Evolutionary conservation across 2,888 invertebrate species (phyloP).

Genomic region (Imbricaverruca yamaguchii): DNA sequence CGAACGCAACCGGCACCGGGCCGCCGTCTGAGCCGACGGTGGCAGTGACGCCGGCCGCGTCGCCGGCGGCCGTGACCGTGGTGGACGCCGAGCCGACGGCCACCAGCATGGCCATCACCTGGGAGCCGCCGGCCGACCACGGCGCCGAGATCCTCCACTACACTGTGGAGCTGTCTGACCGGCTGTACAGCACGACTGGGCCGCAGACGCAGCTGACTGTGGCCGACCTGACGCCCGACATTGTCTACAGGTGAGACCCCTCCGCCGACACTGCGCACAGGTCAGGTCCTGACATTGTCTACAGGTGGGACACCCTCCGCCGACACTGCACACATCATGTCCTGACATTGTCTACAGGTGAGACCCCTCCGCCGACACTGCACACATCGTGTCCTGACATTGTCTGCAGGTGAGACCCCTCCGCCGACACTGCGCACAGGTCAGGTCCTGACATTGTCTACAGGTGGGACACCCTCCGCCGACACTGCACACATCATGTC

Average conservation of each 20-base stretch:
- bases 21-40: constrained; percentile 59
- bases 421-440: too few species aligned
- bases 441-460: too few species aligned
- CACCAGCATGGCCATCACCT: constrained; percentile 58
- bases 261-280: too few species aligned
- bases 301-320: too few species aligned
- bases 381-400: constrained; percentile 50
- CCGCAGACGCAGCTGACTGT: constrained; percentile 56
- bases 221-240: constrained; percentile 65
- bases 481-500: too few species aligned
- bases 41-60: constrained; percentile 68
- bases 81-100: constrained; percentile 57
- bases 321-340: too few species aligned
- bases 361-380: too few species aligned
- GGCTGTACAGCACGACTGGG: constrained; percentile 41
- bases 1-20: constrained; percentile 72
- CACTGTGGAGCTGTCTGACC: constrained; percentile 60
- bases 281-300: too few species aligned
- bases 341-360: too few species aligned
- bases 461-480: too few species aligned
- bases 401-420: constrained; percentile 38
- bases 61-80: constrained; percentile 59
- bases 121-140: constrained; percentile 66
- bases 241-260: constrained; percentile 54
- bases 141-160: constrained; percentile 70